These are phyloP conservation scores for Proterorhinus semilunaris DNA, from an alignment of 2,113 vertebrate genomes.

Conservation along the genomic window DNA sequence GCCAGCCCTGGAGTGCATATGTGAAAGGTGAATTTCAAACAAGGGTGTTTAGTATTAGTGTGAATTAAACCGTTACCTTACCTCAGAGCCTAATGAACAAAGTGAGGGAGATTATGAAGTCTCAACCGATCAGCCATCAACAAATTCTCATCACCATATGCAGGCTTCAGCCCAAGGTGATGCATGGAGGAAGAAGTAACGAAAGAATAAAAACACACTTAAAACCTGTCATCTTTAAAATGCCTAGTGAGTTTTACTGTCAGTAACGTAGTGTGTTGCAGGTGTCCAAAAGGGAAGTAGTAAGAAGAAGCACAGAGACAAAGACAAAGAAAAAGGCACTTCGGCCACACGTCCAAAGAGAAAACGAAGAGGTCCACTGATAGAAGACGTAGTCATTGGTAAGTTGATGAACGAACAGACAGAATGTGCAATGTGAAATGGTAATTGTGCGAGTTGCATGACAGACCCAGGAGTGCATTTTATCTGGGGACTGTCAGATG, in stretches of 20 bases:
- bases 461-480: constrained; percentile 75
- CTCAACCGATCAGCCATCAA: neutral
- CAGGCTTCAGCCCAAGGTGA: constrained; percentile 24
- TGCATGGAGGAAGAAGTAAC: neutral
- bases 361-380: constrained; percentile 46
- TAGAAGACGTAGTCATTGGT: constrained; percentile 56
- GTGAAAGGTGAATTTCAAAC: neutral
- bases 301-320: constrained; percentile 10
- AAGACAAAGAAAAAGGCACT: constrained; percentile 13
- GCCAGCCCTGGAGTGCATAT: neutral
- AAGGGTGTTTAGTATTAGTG: neutral
- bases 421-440: neutral
- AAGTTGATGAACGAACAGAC: constrained; percentile 22
- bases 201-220: neutral
- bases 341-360: constrained; percentile 17
- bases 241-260: neutral
- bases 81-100: constrained; percentile 28
- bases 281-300: constrained; percentile 8
- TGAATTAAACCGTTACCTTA: neutral
- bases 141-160: neutral
- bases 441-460: neutral
- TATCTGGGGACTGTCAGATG: constrained; percentile 77
- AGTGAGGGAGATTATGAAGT: constrained; percentile 13
- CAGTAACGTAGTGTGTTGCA: neutral
- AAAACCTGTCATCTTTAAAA: neutral